These are phyloP conservation scores for Rugalucina vietnamica DNA, from an alignment of 2,888 invertebrate genomes.

Conservation along the genomic window DNA sequence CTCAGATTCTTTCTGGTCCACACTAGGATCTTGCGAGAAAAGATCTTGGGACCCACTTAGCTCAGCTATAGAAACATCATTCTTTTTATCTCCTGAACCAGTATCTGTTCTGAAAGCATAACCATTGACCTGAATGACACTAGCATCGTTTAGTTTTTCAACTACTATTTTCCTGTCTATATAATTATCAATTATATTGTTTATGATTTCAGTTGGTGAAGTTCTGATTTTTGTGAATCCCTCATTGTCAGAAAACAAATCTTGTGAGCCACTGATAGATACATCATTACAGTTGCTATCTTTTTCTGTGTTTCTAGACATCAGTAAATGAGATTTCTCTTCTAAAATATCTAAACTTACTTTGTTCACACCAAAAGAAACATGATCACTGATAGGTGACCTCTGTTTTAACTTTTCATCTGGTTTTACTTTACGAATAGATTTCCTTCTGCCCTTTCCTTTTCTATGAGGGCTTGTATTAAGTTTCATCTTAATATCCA, in stretches of 20 bases:
- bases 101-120: no score
- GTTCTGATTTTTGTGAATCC: neutral
- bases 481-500: slow-evolving; percentile 57
- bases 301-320: neutral
- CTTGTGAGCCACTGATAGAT: slow-evolving; percentile 12
- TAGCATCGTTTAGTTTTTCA: no score
- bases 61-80: neutral
- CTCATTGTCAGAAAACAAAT: slow-evolving; percentile 24
- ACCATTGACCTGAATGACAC: no score
- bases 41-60: neutral
- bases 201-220: neutral
- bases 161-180: no score
- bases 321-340: neutral
- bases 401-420: neutral
- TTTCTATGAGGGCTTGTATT: slow-evolving; percentile 14
- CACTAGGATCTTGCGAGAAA: neutral
- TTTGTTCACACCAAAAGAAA: no score
- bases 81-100: neutral
- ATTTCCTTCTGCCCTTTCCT: neutral
- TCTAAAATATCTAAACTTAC: neutral
- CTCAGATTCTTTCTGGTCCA: no score
- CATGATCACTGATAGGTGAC: no score
- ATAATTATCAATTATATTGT: no score
- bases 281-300: neutral
- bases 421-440: slow-evolving; percentile 20